These are phyloP conservation scores for Drosophila orena DNA, from an alignment of 1,140 invertebrate species.

Conservation along the genomic window DNA sequence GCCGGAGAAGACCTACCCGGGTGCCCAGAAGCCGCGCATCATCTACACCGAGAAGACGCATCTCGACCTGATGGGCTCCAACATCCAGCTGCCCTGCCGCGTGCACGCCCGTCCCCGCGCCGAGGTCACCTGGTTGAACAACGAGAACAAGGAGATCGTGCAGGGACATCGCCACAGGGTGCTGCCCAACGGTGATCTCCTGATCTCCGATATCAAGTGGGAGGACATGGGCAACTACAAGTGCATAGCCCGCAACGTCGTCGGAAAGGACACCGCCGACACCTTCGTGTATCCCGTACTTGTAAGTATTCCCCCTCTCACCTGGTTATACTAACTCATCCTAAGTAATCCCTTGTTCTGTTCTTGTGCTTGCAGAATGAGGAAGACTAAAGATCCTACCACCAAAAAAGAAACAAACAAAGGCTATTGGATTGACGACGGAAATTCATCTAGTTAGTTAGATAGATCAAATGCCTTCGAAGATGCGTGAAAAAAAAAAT, in stretches of 20 bases:
- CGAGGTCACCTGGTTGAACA: conserved; percentile 88
- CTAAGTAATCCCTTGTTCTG: not conserved
- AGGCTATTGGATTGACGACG: conserved; percentile 72
- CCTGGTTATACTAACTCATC: not conserved
- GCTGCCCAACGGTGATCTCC: conserved; percentile 89
- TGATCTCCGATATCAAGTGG: conserved; percentile 90
- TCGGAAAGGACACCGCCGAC: conserved; percentile 87
- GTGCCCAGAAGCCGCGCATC: conserved; percentile 86
- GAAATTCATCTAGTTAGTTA: conserved; percentile 76
- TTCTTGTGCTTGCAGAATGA: conserved; percentile 62
- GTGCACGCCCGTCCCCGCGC: conserved; percentile 88
- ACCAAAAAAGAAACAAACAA: conserved; percentile 14
- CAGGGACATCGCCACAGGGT: conserved; percentile 86
- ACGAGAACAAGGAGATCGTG: conserved; percentile 86
- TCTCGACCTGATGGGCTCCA: conserved; percentile 87
- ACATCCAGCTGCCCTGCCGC: conserved; percentile 89
- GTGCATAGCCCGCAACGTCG: conserved; percentile 89
- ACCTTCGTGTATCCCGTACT: conserved; percentile 92
- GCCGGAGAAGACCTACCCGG: conserved; percentile 68
- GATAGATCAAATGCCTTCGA: conserved; percentile 82
- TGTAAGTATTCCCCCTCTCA: conserved; percentile 84
- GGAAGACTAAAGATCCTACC: conserved; percentile 64
- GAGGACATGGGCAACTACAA: conserved; percentile 92
- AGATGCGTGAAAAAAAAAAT: conserved; percentile 69
- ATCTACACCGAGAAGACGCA: conserved; percentile 86